Evolutionary conservation across 1,140 invertebrate genomes (phyloP), one percentile per base, ranked within the genome.

Genomic region (Brachionus asplanchnoidis): DNA sequence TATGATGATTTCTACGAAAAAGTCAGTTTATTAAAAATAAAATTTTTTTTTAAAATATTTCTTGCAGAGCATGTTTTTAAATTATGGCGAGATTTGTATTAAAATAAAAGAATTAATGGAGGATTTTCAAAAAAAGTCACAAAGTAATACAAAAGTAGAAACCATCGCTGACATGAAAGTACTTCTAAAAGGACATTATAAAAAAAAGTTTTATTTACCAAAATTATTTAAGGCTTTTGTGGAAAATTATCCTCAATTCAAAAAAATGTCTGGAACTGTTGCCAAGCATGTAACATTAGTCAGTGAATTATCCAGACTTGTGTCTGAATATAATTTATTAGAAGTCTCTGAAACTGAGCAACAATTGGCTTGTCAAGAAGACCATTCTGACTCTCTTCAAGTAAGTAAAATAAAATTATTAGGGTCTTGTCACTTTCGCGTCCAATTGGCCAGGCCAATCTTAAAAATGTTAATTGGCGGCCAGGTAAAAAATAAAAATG

Each of bases 201-300:
- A 56, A 85, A 32, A 12, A 26, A 6, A 14, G 36, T 82, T 11
- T 12, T n/a, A n/a, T 53, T 53, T 53, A 86, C 4, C 32, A 36
- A 5, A 50, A 66, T 73, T 44, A 42, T 87, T 86, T 7, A 84
- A 91, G 90, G 94, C 93, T 87, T 99, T 99, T 91, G 95, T 99
- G 11, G 97, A 99, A 88, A 94, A 94, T 14, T 99, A 99, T 92
- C 97, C 97, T 0, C 93, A 98, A 86, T 99, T 99, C 88, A 98
- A 98, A 91, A 99, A 99, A 93, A 96, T 99, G 93, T 97, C 95
- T 0, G 97, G 97, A 26, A 98, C 97, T 3, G 96, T 99, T 11
- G 93, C 95, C 2, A 99, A 98, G 90, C 97, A 99, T 91, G 94
- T 99, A 26, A 96, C 95, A 8, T 92, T 99, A 70, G 95, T 99